Conservation (phyloP, 2,797 vertebrate species). For the Urosaurus nigricauda region DNA sequence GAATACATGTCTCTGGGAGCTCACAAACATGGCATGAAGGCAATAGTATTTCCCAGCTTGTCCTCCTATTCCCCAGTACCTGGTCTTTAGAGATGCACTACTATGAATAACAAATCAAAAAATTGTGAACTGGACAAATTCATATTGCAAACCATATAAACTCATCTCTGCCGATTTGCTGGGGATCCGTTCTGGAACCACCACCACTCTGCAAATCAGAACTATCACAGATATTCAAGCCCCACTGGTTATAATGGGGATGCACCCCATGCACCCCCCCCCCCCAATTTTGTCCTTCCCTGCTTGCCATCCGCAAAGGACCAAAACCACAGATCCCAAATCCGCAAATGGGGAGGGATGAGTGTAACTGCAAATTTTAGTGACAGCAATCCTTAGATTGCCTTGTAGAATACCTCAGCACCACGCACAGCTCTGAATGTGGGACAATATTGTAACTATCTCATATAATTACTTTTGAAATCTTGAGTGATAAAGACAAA, state of each 20-base stretch:
- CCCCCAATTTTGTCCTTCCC: no score
- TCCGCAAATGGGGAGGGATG: no score
- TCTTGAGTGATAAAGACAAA: background rate
- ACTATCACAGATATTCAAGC: no score
- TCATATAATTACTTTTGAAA: background rate
- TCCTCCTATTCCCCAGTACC: background rate
- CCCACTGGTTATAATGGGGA: no score
- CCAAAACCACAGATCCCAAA: no score
- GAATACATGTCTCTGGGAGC: background rate
- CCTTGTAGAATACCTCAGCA: background rate
- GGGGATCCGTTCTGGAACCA: no score
- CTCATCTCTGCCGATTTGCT: no score
- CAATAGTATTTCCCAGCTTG: background rate
- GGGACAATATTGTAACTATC: background rate
- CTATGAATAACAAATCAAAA: no score
- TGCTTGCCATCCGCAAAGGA: no score
- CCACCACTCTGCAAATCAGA: no score
- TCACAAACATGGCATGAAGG: background rate
- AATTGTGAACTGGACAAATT: background rate
- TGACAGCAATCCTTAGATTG: background rate
- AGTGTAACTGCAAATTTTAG: background rate
- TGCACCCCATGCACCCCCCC: no score
- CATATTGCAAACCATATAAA: background rate
- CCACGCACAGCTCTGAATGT: background rate
- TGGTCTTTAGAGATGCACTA: background rate